A percentile compares a stretch with the other conserved stretches of the same genome.
Conservation (phyloP, 2,888 invertebrate species). For the Tachina grossa region DNA sequence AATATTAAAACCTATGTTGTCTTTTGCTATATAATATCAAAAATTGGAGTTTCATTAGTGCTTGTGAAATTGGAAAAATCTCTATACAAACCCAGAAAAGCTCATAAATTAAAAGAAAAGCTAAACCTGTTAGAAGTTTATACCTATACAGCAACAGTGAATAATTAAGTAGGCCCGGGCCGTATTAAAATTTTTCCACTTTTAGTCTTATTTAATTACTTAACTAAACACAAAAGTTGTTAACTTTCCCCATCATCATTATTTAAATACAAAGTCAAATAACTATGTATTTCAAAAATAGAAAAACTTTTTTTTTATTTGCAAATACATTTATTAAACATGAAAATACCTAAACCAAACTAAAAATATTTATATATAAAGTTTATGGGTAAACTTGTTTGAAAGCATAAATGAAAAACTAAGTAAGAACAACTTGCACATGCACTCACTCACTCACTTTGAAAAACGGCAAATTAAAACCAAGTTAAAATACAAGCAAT, state of each 20-base stretch:
- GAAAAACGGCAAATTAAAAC: conserved; percentile 9
- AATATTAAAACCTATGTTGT: neutral
- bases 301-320: conserved; percentile 11
- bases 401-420: conserved; percentile 19
- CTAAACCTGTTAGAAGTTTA: no score
- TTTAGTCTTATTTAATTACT: neutral
- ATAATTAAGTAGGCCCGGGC: no score
- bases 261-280: conserved; percentile 29
- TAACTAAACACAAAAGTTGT: conserved; percentile 1
- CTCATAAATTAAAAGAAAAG: no score
- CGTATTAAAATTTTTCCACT: neutral
- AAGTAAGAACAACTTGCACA: conserved; percentile 14
- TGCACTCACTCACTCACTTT: neutral
- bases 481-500: neutral
- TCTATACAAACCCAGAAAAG: no score
- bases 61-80: no score
- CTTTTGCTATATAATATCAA: no score
- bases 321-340: conserved; percentile 21
- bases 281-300: conserved; percentile 17
- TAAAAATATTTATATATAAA: neutral
- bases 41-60: no score
- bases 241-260: conserved; percentile 21
- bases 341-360: conserved; percentile 24
- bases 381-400: conserved; percentile 50
- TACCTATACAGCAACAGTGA: no score